These are phyloP conservation scores for Embidobia sp. DNA, from an alignment of 2,888 invertebrate genomes.

Conservation along the genomic window DNA sequence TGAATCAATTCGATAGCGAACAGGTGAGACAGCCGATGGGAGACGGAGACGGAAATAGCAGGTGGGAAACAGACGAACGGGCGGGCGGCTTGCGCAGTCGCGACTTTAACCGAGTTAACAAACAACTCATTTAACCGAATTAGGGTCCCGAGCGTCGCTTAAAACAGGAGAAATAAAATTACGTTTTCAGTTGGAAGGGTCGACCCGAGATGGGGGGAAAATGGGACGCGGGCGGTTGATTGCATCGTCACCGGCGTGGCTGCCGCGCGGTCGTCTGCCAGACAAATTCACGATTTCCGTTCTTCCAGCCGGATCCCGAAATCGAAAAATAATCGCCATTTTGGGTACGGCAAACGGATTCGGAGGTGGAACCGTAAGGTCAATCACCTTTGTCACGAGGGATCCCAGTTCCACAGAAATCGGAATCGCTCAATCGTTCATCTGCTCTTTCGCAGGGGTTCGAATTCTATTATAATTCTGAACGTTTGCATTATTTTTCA, in stretches of 20 bases:
- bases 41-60: slow-evolving; percentile 31
- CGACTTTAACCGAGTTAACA: slow-evolving; percentile 80
- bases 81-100: slow-evolving; percentile 72
- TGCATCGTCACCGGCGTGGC: slow-evolving; percentile 51
- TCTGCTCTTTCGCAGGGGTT: too few relatives aligned
- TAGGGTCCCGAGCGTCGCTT: slow-evolving; percentile 77
- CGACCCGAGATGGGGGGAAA: slow-evolving; percentile 42
- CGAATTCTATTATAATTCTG: too few relatives aligned
- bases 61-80: too few relatives aligned
- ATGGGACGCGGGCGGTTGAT: slow-evolving; percentile 50
- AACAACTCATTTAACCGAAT: slow-evolving; percentile 81
- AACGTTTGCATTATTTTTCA: too few relatives aligned
- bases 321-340: slow-evolving; percentile 51
- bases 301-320: slow-evolving; percentile 19
- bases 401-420: too few relatives aligned
- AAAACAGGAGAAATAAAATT: slow-evolving; percentile 80
- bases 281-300: slow-evolving; percentile 59
- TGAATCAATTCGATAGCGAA: slow-evolving; percentile 70
- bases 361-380: background rate
- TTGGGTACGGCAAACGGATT: slow-evolving; percentile 3
- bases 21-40: slow-evolving; percentile 35
- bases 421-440: too few relatives aligned
- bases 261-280: slow-evolving; percentile 43
- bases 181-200: slow-evolving; percentile 70
- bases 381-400: slow-evolving; percentile 7